Evolutionary conservation across 1,140 invertebrate species (phyloP), one percentile per base, ranked within the genome.

Genomic region (Papilio polytes): DNA sequence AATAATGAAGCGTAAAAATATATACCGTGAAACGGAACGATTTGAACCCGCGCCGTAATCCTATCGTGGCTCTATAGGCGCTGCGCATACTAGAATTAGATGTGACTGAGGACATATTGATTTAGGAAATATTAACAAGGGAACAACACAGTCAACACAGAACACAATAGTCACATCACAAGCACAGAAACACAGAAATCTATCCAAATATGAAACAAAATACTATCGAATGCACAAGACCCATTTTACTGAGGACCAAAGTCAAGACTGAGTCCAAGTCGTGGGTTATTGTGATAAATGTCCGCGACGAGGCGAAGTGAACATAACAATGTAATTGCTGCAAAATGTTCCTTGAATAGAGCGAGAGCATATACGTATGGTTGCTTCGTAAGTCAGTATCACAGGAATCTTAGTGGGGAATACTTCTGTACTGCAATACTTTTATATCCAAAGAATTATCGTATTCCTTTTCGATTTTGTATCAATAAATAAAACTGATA

Each of bases 271-370:
- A 91, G 86, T 86, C 93, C 94, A 92, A 91, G 86, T 86, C 82
- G 88, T 84, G 86, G 85, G 84, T 87, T 89, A 90, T 89, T 90
- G 91, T 90, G 89, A 92, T 91, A 91, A 89, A 93, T 91, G 90
- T 91, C 89, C 85, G 84, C 87, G 88, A 84, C 85, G 87, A 88
- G 88, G 85, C 88, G 91, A 91, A 93, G 92, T 92, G 93, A 93
- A 85, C 92, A 92, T 94, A 94, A 94, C 92, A 90, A 93, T 93
- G 86, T 94, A 94, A 94, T 94, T 94, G 92, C 93, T 86, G 88
- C 90, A 90, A 95, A 94, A 85, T 91, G 91, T 93, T 94, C 91
- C 91, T 90, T 95, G 93, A 95, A 95, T 94, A 93, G 92, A 92
- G 87, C 82, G 85, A 87, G 85, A 85, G 83, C 83, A 84, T 86